phyloP scores from a whole-genome alignment of 92 coral and sea anemone genomes.

The Porites evermanni region DNA sequence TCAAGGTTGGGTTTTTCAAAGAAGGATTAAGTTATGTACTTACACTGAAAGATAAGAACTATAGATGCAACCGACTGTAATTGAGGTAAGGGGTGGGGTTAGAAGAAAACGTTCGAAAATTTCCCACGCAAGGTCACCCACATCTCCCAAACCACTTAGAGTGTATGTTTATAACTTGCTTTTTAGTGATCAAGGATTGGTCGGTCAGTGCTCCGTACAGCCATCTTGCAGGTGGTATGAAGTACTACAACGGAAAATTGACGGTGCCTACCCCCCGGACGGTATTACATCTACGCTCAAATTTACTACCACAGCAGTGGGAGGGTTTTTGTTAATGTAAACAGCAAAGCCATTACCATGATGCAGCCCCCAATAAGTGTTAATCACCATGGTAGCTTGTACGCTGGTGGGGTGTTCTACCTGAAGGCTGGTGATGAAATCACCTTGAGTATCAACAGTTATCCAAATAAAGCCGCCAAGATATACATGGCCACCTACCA shows the following conservation, averaged over 20 bases:
- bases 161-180: background rate
- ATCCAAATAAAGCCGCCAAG: background rate
- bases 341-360: background rate
- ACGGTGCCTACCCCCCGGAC: background rate
- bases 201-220: background rate
- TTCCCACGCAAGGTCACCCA: no score
- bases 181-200: constrained; percentile 2
- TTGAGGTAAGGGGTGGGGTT: no score
- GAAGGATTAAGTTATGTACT: no score
- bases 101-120: no score
- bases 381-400: background rate
- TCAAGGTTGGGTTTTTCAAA: no score
- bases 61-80: no score
- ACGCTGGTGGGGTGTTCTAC: background rate
- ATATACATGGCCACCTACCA: background rate
- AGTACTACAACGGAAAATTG: background rate
- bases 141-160: no score
- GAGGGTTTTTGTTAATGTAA: background rate
- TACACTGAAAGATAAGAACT: no score
- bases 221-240: background rate
- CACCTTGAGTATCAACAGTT: background rate
- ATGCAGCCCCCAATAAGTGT: background rate
- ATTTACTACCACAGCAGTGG: background rate
- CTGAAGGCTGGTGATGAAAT: background rate
- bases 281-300: constrained; percentile 6